phyloP scores from a whole-genome alignment of 2,113 vertebrate genomes.

The Macquaria ambigua region DNA sequence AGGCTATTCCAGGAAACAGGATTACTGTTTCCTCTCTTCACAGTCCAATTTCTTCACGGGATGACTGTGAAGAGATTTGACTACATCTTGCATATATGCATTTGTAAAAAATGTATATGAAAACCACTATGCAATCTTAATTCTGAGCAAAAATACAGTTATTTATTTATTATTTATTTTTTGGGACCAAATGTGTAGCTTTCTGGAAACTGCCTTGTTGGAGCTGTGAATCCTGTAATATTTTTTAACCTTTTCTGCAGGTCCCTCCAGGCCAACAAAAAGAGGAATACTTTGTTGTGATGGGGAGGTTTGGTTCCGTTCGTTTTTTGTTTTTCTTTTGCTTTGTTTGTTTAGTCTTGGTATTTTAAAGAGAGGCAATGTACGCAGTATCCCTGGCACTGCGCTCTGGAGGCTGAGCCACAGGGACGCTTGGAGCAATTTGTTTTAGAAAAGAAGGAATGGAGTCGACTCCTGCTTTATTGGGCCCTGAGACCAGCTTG shows the following conservation, averaged over 20 bases:
- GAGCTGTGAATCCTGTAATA: conserved; percentile 19
- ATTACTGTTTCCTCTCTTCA: conserved; percentile 60
- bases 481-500: conserved; percentile 34
- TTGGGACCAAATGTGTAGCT: background rate
- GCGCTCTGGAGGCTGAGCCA: conserved; percentile 56
- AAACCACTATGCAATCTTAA: background rate
- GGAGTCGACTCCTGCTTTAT: conserved; percentile 36
- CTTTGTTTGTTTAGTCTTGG: conserved; percentile 26
- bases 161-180: background rate
- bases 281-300: conserved; percentile 23
- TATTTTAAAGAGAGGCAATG: conserved; percentile 32
- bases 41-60: conserved; percentile 43
- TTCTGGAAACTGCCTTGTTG: background rate
- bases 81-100: conserved; percentile 31
- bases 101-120: background rate
- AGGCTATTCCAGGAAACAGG: conserved; percentile 58
- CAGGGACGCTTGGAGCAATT: conserved; percentile 67
- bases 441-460: conserved; percentile 60
- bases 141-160: background rate
- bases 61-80: conserved; percentile 27
- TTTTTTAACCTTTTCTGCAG: conserved; percentile 24
- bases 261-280: conserved; percentile 35
- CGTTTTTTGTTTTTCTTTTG: background rate
- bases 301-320: conserved; percentile 2
- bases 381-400: conserved; percentile 21